Evolutionary conservation across 1,140 invertebrate genomes (phyloP).

Genomic region (Contarinia nasturtii): DNA sequence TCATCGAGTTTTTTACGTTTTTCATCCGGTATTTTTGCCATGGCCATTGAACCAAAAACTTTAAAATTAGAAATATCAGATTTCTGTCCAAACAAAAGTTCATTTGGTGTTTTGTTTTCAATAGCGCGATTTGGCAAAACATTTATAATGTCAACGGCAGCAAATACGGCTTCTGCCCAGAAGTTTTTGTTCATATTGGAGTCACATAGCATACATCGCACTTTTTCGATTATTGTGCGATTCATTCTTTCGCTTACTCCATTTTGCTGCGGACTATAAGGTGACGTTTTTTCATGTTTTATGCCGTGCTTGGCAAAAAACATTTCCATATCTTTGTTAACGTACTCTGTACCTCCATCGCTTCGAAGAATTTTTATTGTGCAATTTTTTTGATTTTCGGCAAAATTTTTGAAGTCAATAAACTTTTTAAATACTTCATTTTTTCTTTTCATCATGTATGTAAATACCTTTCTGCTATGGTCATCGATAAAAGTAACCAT

Average conservation of each 20-base stretch:
- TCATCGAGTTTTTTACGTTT: slow-evolving; percentile 6
- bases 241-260: slow-evolving; percentile 19
- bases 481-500: too few species aligned
- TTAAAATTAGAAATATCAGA: slow-evolving; percentile 10
- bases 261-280: slow-evolving; percentile 12
- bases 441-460: too few species aligned
- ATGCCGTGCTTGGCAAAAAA: slow-evolving; percentile 3
- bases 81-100: slow-evolving; percentile 13
- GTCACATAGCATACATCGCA: slow-evolving; percentile 18
- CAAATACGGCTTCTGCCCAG: slow-evolving; percentile 21
- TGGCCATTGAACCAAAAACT: slow-evolving; percentile 11
- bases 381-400: too few species aligned
- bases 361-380: too few species aligned
- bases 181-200: slow-evolving; percentile 12
- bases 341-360: too few species aligned
- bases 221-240: too few species aligned
- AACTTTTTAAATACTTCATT: too few species aligned
- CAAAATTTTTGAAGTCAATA: too few species aligned
- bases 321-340: too few species aligned
- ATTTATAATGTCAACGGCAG: slow-evolving; percentile 10
- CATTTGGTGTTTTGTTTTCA: slow-evolving; percentile 12
- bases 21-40: slow-evolving; percentile 11
- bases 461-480: too few species aligned
- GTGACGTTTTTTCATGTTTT: slow-evolving; percentile 7
- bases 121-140: slow-evolving; percentile 6